These are phyloP conservation scores for Myotis yumanensis DNA, from an alignment of 2,113 vertebrate genomes.

Conservation along the genomic window DNA sequence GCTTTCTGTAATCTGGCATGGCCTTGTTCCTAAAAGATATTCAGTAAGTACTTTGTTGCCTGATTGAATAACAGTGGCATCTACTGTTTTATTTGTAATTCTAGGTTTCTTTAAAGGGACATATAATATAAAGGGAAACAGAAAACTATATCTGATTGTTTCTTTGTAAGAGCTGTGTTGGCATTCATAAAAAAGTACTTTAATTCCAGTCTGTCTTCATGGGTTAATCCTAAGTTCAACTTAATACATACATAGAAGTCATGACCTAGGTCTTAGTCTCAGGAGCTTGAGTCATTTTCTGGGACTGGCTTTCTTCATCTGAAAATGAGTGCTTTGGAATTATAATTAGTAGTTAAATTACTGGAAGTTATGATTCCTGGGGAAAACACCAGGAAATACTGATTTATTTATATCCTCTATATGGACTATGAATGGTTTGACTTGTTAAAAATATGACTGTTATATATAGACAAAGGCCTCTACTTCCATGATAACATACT, in stretches of 20 bases:
- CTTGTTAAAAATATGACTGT: neutral
- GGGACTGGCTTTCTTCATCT: neutral
- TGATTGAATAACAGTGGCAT: neutral
- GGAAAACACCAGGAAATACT: neutral
- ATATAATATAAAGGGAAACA: neutral
- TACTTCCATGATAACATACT: neutral
- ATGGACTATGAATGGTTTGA: neutral
- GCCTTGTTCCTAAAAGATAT: slow-evolving; percentile 31
- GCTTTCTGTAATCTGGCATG: neutral
- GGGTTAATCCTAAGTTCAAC: neutral
- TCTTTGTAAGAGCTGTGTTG: neutral
- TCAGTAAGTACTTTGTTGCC: slow-evolving; percentile 53
- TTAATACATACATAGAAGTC: neutral
- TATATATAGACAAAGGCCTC: neutral
- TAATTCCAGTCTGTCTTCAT: slow-evolving; percentile 23
- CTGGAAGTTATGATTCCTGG: slow-evolving; percentile 24
- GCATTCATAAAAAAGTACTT: slow-evolving; percentile 31
- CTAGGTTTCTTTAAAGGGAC: neutral
- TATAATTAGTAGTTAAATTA: slow-evolving; percentile 22
- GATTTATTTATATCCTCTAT: neutral
- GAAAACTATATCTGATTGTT: neutral
- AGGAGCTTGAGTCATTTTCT: neutral
- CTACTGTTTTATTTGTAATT: slow-evolving; percentile 49
- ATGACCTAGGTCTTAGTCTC: neutral
- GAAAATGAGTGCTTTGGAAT: neutral